phyloP scores from a whole-genome alignment of 2,888 invertebrate species.

The Nomada lathburiana region DNA sequence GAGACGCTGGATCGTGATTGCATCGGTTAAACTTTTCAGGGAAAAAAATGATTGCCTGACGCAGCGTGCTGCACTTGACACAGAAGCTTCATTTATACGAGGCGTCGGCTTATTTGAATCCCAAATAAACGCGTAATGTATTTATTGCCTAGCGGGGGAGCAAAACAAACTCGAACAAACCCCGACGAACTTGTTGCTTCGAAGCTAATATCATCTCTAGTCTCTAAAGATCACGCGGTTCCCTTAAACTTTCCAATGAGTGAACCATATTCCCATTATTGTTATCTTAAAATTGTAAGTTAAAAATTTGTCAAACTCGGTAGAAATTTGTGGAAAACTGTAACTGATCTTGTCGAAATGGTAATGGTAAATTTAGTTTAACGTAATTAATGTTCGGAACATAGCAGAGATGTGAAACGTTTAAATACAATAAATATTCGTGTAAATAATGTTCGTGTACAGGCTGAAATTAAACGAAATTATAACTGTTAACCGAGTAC shows the following conservation, averaged over 20 bases:
- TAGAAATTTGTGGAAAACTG: too few relatives aligned
- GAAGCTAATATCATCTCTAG: neutral
- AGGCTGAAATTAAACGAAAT: neutral
- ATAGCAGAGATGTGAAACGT: too few relatives aligned
- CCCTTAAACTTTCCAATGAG: neutral
- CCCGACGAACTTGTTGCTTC: conserved; percentile 49
- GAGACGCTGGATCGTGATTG: conserved; percentile 6
- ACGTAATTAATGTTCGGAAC: too few relatives aligned
- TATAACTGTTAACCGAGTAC: neutral
- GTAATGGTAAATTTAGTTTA: too few relatives aligned
- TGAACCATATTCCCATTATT: neutral
- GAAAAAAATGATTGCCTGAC: conserved; percentile 31
- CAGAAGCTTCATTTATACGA: conserved; percentile 49
- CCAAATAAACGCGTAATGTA: conserved; percentile 51
- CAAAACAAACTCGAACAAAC: conserved; percentile 26
- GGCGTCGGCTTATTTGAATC: conserved; percentile 49
- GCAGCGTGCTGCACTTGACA: conserved; percentile 44
- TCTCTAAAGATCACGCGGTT: neutral
- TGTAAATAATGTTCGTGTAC: too few relatives aligned
- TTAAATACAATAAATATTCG: too few relatives aligned
- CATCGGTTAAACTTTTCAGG: conserved; percentile 41
- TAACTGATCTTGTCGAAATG: too few relatives aligned
- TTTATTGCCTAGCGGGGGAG: conserved; percentile 37
- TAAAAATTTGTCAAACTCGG: neutral
- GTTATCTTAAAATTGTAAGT: neutral